These are phyloP conservation scores for Phalacrocorax pelagicus DNA, from an alignment of 2,113 vertebrate genomes.

Conservation along the genomic window DNA sequence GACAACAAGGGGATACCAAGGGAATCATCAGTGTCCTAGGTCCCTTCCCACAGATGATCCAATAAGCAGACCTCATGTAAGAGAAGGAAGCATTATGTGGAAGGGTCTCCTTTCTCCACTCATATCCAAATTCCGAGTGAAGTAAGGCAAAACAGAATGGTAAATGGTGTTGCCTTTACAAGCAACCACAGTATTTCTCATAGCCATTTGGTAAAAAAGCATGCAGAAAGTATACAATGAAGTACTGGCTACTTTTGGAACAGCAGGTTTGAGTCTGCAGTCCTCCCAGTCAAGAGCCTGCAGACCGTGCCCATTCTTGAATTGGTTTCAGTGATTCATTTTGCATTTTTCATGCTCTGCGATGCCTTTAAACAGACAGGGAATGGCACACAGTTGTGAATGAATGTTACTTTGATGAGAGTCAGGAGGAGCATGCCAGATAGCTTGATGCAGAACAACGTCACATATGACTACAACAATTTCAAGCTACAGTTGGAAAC, in stretches of 20 bases:
- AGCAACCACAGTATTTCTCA: neutral
- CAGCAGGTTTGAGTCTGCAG: neutral
- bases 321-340: neutral
- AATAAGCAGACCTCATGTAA: neutral
- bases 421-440: neutral
- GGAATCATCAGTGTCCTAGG: neutral
- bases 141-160: neutral
- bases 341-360: neutral
- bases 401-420: neutral
- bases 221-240: neutral
- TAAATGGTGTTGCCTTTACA: neutral
- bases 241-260: neutral
- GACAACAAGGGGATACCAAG: neutral
- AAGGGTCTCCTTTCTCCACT: neutral
- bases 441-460: neutral
- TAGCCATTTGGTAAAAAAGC: neutral
- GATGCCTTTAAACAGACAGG: neutral
- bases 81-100: neutral
- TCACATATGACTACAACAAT: neutral
- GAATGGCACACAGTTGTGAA: neutral
- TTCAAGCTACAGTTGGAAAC: neutral
- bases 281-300: neutral
- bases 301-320: neutral
- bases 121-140: neutral
- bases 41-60: neutral